These are phyloP conservation scores for Limenitis camilla DNA, from an alignment of 2,888 invertebrate genomes.

Conservation along the genomic window DNA sequence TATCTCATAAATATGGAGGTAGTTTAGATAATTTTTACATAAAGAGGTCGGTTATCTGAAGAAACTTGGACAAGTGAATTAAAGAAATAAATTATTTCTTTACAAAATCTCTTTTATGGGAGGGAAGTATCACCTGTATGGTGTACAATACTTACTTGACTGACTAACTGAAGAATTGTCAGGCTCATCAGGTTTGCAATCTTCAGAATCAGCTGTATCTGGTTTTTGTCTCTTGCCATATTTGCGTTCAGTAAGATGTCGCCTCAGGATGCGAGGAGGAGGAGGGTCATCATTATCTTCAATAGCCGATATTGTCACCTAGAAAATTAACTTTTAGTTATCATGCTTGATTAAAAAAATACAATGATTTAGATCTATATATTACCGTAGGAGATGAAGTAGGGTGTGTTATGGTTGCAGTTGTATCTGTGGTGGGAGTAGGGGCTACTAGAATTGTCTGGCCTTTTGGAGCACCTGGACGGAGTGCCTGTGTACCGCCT, in stretches of 20 bases:
- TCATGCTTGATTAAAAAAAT: no score
- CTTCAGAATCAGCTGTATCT: conserved; percentile 46
- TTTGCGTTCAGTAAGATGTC: conserved; percentile 52
- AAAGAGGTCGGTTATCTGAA: no score
- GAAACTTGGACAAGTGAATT: no score
- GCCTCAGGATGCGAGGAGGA: conserved; percentile 46
- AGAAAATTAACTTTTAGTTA: no score
- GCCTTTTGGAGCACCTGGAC: conserved; percentile 55
- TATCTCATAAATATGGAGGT: no score
- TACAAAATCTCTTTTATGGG: not conserved
- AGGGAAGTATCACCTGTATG: not conserved
- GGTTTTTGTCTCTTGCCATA: conserved; percentile 64
- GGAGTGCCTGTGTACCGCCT: conserved; percentile 50
- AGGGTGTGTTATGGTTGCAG: conserved; percentile 24
- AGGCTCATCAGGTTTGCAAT: conserved; percentile 38
- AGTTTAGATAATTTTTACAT: no score
- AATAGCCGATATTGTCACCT: conserved; percentile 26
- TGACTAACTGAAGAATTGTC: conserved; percentile 36
- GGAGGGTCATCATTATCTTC: conserved; percentile 45
- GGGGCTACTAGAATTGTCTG: conserved; percentile 66
- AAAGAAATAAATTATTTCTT: no score
- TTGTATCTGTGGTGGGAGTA: conserved; percentile 34
- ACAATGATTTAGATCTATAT: no score
- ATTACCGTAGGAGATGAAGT: conserved; percentile 25
- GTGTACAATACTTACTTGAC: conserved; percentile 42